These are phyloP conservation scores for Scaptomyza parva DNA, from an alignment of 2,888 invertebrate species.

Conservation along the genomic window DNA sequence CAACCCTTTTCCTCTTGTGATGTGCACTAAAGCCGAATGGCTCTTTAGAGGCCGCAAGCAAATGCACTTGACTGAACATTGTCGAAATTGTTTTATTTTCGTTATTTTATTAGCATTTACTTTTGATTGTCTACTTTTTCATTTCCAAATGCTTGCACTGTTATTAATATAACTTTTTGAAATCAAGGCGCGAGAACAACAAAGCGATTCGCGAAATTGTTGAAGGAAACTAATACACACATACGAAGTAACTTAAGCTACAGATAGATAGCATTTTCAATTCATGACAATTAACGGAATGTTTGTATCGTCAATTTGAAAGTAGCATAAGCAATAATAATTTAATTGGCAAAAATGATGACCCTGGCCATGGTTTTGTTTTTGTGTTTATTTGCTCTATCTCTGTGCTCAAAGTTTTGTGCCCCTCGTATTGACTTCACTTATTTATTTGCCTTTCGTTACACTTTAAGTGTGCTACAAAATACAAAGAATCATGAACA, in stretches of 20 bases:
- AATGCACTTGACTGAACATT: conserved; percentile 24
- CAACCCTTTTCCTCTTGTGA: conserved; percentile 27
- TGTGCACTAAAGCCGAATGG: conserved; percentile 56
- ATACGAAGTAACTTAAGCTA: too few relatives aligned
- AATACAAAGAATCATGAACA: conserved; percentile 2
- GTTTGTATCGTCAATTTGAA: conserved; percentile 25
- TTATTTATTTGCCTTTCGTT: conserved; percentile 21
- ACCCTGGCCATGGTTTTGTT: conserved; percentile 32
- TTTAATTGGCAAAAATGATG: conserved; percentile 24
- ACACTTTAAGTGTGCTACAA: conserved; percentile 20
- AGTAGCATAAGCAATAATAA: conserved; percentile 20
- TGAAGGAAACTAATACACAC: conserved; percentile 19
- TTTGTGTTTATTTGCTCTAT: conserved; percentile 39
- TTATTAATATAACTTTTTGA: conserved; percentile 61
- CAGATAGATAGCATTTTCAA: conserved; percentile 14
- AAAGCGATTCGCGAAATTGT: conserved; percentile 40
- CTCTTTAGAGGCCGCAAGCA: conserved; percentile 37
- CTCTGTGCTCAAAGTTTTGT: conserved; percentile 16
- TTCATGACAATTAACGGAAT: conserved; percentile 62
- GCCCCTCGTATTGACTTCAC: conserved; percentile 1
- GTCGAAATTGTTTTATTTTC: conserved; percentile 4
- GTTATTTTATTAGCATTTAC: conserved; percentile 16
- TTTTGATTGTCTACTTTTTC: conserved; percentile 1
- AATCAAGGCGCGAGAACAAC: conserved; percentile 61
- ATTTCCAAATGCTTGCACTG: conserved; percentile 25